Base-by-base conservation (phyloP, 2,797 vertebrate genomes). In the Lepidocolaptes lacrymiger region DNA sequence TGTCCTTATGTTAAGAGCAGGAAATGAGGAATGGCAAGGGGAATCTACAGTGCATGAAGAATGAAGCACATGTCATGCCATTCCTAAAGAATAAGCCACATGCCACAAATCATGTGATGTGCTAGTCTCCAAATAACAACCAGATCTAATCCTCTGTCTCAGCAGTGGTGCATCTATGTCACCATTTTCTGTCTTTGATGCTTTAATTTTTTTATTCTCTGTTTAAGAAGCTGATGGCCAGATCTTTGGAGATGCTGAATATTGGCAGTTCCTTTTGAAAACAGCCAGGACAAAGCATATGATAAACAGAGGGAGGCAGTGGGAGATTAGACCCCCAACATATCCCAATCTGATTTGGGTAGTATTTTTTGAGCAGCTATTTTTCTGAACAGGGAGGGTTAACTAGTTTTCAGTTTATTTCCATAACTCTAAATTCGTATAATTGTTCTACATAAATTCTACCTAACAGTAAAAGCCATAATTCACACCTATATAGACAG, bases 61-160 rank as follows among this genome's bases (percentile, higher is more conserved):
- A 61, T 58, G 73, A 81, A 68, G 43, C 56, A 67, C 30, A 41
- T 64, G 71, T 67, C 64, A 59, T 71, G 75, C 55, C 30, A 27
- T 75, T 34, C 66, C 66, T 90, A 61, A 83, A 94, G 75, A 95
- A 61, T 61, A 80, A 92, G 27, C 34, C 61, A 72, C 87, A 72
- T 93, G 76, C 82, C 64, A 58, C 23, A 63, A 72, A 88, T 89
- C 49, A 68, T 63, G 44, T 89, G 71, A 41, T 75, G 36, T 34
- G 28, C 59, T 76, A 22, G 39, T 88, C 61, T 74, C 72, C 3
- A 9, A 55, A 56, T 64, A 85, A 37, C 63, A 74, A 22, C 9
- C 26, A 26, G n/a, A 55, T 67, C 37, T 95, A 89, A 83, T 88
- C 64, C n/a, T 71, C 48, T 48, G 32, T 56, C 76, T 90, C 61